These are phyloP conservation scores for Homarus americanus DNA, from an alignment of 1,140 invertebrate species.

Conservation along the genomic window DNA sequence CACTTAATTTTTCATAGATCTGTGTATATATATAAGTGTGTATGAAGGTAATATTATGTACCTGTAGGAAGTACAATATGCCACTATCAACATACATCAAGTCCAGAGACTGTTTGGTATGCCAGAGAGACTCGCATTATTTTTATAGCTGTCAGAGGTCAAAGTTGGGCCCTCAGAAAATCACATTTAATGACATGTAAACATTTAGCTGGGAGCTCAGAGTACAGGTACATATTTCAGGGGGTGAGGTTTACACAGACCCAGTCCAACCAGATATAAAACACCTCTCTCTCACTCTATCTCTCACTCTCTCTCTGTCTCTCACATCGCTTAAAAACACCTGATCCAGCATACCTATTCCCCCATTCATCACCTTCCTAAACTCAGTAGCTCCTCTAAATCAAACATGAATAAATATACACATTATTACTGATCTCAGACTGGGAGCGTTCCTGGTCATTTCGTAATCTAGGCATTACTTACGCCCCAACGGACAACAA, in stretches of 20 bases:
- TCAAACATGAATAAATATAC: no score
- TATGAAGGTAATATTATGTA: neutral
- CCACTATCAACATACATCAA: slow-evolving; percentile 8
- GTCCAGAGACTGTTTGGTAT: slow-evolving; percentile 17
- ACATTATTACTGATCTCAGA: neutral
- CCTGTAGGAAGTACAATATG: neutral
- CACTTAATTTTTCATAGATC: neutral
- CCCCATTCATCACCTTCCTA: no score
- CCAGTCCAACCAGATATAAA: no score
- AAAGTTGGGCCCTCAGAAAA: slow-evolving; percentile 8
- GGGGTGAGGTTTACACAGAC: no score
- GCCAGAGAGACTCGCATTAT: neutral
- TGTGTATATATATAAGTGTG: neutral
- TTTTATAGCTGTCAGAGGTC: slow-evolving; percentile 40
- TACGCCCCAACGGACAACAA: neutral
- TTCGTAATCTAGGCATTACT: slow-evolving; percentile 16
- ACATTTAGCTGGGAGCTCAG: neutral
- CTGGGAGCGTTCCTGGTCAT: neutral
- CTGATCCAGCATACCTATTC: no score
- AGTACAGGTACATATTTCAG: neutral
- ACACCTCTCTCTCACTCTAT: no score
- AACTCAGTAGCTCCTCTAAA: no score
- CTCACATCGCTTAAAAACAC: no score
- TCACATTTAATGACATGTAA: slow-evolving; percentile 31
- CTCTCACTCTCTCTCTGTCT: no score